Base-by-base conservation (phyloP, 2,888 invertebrate genomes). In the Oscheius sp. region DNA sequence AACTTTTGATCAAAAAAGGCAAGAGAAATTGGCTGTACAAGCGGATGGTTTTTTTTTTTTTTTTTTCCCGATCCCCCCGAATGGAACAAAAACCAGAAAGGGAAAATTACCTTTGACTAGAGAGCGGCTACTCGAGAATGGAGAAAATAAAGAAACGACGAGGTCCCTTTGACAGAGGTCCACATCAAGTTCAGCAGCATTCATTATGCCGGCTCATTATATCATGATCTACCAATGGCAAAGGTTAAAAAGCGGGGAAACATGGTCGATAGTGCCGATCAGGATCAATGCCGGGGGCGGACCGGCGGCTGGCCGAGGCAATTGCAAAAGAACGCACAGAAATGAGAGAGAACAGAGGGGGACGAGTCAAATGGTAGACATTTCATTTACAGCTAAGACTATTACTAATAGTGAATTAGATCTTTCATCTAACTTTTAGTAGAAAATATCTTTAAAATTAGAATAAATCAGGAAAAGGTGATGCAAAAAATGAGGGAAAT, bases 151-250 rank as follows among this genome's bases (percentile, higher is more conserved):
- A 0, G 82, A 82, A 13, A 82, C 58, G 12, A 82, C 79, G 18
- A 82, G 29, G 46, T 80, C 79, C 18, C 76, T 71, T 21, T 80
- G 76, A 45, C 59, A 74, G 63, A 82, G 75, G 66, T 77, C 73
- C 29, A 82, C 74, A 56, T 80, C 79, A 49, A 82, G 73, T 59
- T 79, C 79, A 53, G 82, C 82, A 9, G 82, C 82, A 69, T 80
- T 75, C 76, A 80, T 77, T 35, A 29, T 55, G 6, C n/a, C 13
- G 43, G 21, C 9, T n/a, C 9, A 66, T n/a, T 61, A n/a, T n/a
- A 61, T 58, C 35, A 35, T 52, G 25, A 13, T 29, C 49, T 25
- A 12, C n/a, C 35, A 52, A 52, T 66, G 66, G 66, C 29, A 52
- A 49, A 66, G 66, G 66, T 66, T 66, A 66, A 66, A 66, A 52